Evolutionary conservation across 2,888 invertebrate species (phyloP).

Genomic region (Leucophenga montana): DNA sequence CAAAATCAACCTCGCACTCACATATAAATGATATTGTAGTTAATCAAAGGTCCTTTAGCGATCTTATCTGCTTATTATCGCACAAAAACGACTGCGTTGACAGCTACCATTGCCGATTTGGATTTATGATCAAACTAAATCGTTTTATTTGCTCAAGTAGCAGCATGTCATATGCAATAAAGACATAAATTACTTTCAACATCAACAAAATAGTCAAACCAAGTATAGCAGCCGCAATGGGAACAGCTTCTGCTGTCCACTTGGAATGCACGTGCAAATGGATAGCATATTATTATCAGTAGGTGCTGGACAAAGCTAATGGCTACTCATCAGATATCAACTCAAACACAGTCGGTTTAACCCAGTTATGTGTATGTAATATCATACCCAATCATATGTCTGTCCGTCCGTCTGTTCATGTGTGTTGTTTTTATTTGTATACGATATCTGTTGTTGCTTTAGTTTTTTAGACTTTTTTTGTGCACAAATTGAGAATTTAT

Average conservation of each 20-base stretch:
- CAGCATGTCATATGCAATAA: constrained; percentile 15
- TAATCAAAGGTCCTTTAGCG: constrained; percentile 11
- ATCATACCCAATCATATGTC: background rate
- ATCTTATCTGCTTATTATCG: constrained; percentile 10
- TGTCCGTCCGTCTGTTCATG: background rate
- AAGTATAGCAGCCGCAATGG: no score
- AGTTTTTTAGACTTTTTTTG: background rate
- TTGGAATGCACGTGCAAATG: no score
- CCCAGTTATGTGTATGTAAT: no score
- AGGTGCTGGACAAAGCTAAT: no score
- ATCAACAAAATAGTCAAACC: no score
- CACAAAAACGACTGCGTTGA: no score
- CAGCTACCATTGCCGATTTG: constrained; percentile 3
- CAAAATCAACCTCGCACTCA: no score
- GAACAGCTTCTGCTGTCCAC: no score
- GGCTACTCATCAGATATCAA: constrained; percentile 10
- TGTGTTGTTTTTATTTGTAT: constrained; percentile 1
- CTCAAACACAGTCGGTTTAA: background rate
- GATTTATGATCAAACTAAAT: constrained; percentile 22
- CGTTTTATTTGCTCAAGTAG: constrained; percentile 27
- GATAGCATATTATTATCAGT: no score
- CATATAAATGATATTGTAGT: background rate
- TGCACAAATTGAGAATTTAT: constrained; percentile 38
- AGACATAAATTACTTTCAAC: constrained; percentile 7
- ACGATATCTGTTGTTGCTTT: constrained; percentile 13